Evolutionary conservation across 2,113 vertebrate genomes (phyloP).

Genomic region (Gymnarchus niloticus): DNA sequence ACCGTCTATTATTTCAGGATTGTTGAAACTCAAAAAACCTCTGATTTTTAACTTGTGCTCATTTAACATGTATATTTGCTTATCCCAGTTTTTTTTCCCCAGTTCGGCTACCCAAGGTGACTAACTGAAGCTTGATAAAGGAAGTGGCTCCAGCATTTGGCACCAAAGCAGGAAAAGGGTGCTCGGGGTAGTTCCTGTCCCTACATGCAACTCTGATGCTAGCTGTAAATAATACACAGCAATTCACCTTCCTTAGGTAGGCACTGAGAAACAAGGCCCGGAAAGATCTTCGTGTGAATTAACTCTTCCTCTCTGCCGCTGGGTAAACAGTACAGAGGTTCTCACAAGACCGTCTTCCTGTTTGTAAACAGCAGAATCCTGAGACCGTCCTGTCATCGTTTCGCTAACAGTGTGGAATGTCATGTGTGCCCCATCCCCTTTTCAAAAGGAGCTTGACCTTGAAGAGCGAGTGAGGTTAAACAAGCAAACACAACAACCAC

Average conservation of each 20-base stretch:
- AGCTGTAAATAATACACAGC: background rate
- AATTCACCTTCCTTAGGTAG: constrained; percentile 5
- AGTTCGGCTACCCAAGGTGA: background rate
- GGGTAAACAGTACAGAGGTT: constrained; percentile 7
- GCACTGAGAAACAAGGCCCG: background rate
- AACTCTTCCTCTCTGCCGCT: background rate
- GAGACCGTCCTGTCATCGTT: background rate
- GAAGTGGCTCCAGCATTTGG: background rate
- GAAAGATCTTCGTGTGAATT: background rate
- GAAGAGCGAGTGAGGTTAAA: background rate
- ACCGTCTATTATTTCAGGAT: background rate
- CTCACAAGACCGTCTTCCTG: constrained; percentile 27
- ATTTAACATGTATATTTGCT: background rate
- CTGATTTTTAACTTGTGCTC: background rate
- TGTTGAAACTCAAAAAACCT: background rate
- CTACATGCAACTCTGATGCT: background rate
- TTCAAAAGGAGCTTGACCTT: background rate
- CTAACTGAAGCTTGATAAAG: background rate
- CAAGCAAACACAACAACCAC: background rate
- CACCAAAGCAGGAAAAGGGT: background rate
- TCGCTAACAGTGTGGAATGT: background rate
- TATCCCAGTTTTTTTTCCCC: background rate
- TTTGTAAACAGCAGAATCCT: constrained; percentile 28
- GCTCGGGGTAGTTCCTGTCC: background rate
- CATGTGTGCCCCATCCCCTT: constrained; percentile 7